Conservation (phyloP, 1,140 invertebrate genomes). For the Oryctes rhinoceros region DNA sequence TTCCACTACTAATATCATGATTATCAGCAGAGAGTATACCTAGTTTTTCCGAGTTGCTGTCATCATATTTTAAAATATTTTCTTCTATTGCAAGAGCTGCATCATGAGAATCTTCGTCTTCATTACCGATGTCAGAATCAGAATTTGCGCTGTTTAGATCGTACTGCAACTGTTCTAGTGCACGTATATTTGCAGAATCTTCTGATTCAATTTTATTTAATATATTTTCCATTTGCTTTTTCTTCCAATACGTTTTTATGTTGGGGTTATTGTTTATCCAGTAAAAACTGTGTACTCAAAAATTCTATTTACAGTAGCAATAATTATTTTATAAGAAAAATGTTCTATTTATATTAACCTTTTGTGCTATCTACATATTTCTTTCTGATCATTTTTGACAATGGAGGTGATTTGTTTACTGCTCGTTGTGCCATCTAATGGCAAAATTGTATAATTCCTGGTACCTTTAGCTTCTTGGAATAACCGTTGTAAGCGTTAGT, state of each 20-base stretch:
- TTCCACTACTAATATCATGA: slow-evolving; percentile 37
- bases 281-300: too few species aligned
- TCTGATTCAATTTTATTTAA: slow-evolving; percentile 50
- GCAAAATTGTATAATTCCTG: not conserved
- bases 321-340: too few species aligned
- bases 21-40: slow-evolving; percentile 22
- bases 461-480: not conserved
- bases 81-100: slow-evolving; percentile 50
- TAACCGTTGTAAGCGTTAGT: slow-evolving; percentile 45
- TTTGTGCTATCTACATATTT: too few species aligned
- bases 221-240: slow-evolving; percentile 55
- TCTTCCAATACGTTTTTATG: not conserved
- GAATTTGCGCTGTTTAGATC: slow-evolving; percentile 54
- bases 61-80: slow-evolving; percentile 45
- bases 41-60: slow-evolving; percentile 26
- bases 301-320: too few species aligned
- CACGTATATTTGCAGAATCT: slow-evolving; percentile 49
- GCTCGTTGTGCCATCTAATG: not conserved
- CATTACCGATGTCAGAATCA: slow-evolving; percentile 55
- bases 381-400: too few species aligned
- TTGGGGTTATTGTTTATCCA: too few species aligned
- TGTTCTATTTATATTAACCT: too few species aligned
- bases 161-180: slow-evolving; percentile 54
- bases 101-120: slow-evolving; percentile 57
- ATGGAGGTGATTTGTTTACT: too few species aligned